phyloP scores from a whole-genome alignment of 1,140 invertebrate genomes.

The Cherax quadricarinatus region DNA sequence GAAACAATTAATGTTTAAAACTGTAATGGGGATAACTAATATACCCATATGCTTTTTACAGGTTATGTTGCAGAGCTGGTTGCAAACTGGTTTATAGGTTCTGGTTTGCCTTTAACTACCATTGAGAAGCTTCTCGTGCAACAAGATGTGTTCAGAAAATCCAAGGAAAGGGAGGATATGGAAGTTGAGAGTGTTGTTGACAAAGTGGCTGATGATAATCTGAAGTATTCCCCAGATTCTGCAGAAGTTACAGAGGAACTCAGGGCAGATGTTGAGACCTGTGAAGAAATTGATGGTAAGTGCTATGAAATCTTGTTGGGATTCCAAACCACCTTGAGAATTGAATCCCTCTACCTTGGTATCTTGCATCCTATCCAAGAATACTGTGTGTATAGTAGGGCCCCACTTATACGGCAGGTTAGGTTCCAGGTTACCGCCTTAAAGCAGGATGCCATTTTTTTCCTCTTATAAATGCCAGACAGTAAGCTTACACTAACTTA shows the following conservation, averaged over 20 bases:
- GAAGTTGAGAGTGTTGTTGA: not conserved
- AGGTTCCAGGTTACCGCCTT: too few relatives aligned
- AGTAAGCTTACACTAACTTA: too few relatives aligned
- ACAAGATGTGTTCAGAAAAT: constrained; percentile 22
- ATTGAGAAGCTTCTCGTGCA: constrained; percentile 18
- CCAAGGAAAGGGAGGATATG: not conserved
- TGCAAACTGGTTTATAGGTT: constrained; percentile 65
- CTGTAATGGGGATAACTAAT: not conserved
- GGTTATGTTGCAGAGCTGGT: constrained; percentile 64
- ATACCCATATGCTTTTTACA: not conserved
- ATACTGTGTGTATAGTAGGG: too few relatives aligned
- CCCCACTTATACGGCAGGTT: too few relatives aligned
- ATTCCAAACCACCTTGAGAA: not conserved
- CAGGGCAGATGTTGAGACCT: not conserved
- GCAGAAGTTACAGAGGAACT: not conserved
- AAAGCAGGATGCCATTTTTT: too few relatives aligned
- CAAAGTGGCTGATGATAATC: not conserved
- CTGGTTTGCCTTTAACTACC: constrained; percentile 27
- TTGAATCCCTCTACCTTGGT: too few relatives aligned
- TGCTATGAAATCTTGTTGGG: not conserved
- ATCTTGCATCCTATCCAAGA: too few relatives aligned
- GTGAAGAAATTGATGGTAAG: not conserved
- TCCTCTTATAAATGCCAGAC: too few relatives aligned
- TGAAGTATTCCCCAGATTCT: not conserved
- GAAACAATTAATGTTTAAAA: too few relatives aligned